Conservation (phyloP, 1,140 invertebrate species). For the Drosophila nikananu region DNA sequence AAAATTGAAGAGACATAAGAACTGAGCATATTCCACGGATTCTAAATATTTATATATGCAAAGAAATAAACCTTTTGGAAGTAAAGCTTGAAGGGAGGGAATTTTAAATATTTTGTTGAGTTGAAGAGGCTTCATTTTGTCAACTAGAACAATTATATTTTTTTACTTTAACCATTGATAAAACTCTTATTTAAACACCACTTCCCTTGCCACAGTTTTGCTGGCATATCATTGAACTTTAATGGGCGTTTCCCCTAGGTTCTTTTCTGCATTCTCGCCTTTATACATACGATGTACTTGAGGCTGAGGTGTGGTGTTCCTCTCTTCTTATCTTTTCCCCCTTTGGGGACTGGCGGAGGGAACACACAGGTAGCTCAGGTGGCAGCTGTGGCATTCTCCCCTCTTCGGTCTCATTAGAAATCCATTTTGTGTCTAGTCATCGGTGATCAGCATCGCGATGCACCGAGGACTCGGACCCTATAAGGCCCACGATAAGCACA, state of each 20-base stretch:
- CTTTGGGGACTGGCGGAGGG: background rate
- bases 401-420: conserved; percentile 37
- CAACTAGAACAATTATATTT: background rate
- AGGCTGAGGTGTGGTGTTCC: background rate
- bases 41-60: conserved; percentile 20
- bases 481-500: conserved; percentile 49
- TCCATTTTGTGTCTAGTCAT: conserved; percentile 41
- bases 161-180: background rate
- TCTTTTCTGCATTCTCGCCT: conserved; percentile 26
- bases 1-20: conserved; percentile 3
- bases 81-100: background rate
- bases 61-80: background rate
- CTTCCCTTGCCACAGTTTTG: background rate
- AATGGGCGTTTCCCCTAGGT: conserved; percentile 13
- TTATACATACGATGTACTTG: conserved; percentile 13
- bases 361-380: conserved; percentile 36
- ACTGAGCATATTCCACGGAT: background rate
- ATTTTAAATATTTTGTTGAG: background rate
- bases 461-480: conserved; percentile 2
- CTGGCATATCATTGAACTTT: conserved; percentile 26
- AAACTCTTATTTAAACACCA: background rate
- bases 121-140: background rate
- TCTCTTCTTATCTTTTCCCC: conserved; percentile 21
- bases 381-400: background rate
- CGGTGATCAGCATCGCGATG: conserved; percentile 29